Evolutionary conservation across 2,113 vertebrate species (phyloP).

Genomic region (Rhadina sibilatrix): DNA sequence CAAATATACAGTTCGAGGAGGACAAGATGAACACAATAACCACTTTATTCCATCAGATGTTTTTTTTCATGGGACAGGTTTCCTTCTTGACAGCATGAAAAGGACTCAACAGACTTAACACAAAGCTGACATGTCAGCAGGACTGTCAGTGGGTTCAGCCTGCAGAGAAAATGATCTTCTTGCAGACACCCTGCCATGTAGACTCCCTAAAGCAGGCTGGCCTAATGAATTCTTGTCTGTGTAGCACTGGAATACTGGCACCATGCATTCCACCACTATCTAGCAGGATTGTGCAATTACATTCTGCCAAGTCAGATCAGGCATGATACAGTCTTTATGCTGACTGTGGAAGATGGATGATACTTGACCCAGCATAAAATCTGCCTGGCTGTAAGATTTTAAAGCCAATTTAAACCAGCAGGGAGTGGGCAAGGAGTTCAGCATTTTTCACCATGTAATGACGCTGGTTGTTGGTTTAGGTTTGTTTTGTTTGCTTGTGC

Average conservation of each 20-base stretch:
- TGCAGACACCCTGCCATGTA: not conserved
- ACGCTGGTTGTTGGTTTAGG: not conserved
- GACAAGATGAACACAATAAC: not conserved
- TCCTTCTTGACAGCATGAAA: not conserved
- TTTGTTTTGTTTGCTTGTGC: not conserved
- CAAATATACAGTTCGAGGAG: not conserved
- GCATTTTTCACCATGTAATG: not conserved
- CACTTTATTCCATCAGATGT: not conserved
- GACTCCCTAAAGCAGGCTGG: not conserved
- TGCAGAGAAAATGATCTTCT: not conserved
- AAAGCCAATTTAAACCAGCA: not conserved
- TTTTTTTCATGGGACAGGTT: not conserved
- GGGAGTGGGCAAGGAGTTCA: not conserved
- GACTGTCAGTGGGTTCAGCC: not conserved
- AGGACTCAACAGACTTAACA: not conserved
- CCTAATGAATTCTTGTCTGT: not conserved
- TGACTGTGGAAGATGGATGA: constrained; percentile 1
- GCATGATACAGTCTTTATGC: not conserved
- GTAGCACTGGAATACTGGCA: not conserved
- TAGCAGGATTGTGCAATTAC: not conserved
- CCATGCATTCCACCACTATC: not conserved
- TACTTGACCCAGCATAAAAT: constrained; percentile 14
- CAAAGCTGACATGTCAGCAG: constrained; percentile 1
- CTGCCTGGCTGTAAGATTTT: not conserved
- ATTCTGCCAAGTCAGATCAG: constrained; percentile 17